Conservation (phyloP, 2,113 vertebrate species). For the Gracilinanus agilis region DNA sequence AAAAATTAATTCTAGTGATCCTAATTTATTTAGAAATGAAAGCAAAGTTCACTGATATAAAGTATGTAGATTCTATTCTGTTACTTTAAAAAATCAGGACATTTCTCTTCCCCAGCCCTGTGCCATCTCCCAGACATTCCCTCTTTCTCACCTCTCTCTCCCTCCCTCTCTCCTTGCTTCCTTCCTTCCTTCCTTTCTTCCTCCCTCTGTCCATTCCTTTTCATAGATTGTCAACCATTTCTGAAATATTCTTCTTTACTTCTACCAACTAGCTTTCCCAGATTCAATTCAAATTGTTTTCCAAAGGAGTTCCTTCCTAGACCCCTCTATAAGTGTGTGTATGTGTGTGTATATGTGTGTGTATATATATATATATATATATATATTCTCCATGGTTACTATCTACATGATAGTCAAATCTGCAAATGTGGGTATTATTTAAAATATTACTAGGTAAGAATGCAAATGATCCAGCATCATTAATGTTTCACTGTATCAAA, state of each 20-base stretch:
- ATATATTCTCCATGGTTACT: slow-evolving; percentile 4
- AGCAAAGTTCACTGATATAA: background rate
- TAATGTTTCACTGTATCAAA: background rate
- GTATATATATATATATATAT: too few relatives aligned
- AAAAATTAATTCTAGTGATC: background rate
- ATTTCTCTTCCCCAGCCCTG: background rate
- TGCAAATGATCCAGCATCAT: background rate
- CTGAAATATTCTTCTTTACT: background rate
- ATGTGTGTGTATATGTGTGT: too few relatives aligned
- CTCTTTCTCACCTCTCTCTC: too few relatives aligned
- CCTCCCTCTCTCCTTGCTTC: too few relatives aligned
- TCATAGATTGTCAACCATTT: background rate
- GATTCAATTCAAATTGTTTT: background rate
- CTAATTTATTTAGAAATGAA: background rate
- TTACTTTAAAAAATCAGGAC: background rate
- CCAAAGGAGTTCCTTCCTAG: background rate
- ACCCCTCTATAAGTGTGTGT: background rate
- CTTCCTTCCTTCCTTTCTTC: too few relatives aligned
- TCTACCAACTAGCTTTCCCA: background rate
- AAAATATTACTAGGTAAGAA: slow-evolving; percentile 7
- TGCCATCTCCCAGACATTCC: background rate
- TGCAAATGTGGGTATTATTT: background rate
- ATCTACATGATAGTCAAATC: background rate
- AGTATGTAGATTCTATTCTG: background rate
- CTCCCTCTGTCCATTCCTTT: background rate